Base-by-base conservation (phyloP, 2,797 vertebrate species). In the Rachycentron canadum region DNA sequence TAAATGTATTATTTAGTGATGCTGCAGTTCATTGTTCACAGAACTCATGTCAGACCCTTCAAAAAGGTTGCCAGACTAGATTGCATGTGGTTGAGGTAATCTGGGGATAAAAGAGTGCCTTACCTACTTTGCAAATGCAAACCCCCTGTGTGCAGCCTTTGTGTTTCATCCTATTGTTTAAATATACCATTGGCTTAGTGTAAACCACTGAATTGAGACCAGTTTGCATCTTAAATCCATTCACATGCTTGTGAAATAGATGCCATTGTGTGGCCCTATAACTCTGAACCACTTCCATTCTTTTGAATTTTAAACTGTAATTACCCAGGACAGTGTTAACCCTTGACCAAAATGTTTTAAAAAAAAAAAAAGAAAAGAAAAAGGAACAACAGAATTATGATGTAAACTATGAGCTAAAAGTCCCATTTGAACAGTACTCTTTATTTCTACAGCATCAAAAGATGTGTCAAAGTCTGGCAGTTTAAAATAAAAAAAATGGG, bases 221-320 rank as follows among this genome's bases (percentile, higher is more conserved):
- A 16, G 23, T 52, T 21, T 66, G 16, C 43, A 40, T 17, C 13
- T 62, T 62, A 43, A 73, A 38, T 78, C 25, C 32, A 75, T 30
- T 60, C 75, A 60, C 57, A 62, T 70, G 64, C 10, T 71, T 80
- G 7, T 52, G 17, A 71, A 63, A 53, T 73, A 36, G 30, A 60
- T 26, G 3, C 5, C n/a, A 14, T 41, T 57, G 21, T 49, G 16
- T 65, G 28, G 25, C 36, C 1, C 7, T 68, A 19, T 19, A 13
- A 16, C 14, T 50, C n/a, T 53, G 5, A 25, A 43, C 12, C 38
- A 25, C 2, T 30, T 11, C 13, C 25, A 60, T 23, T 57, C 41
- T 64, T 25, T 12, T 17, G 16, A 26, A n/a, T 23, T 65, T 23
- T 57, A 41, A 68, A 61, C 32, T 36, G 9, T n/a, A 50, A 66